Conservation (phyloP, 2,797 vertebrate species). For the Smutsia gigantea region DNA sequence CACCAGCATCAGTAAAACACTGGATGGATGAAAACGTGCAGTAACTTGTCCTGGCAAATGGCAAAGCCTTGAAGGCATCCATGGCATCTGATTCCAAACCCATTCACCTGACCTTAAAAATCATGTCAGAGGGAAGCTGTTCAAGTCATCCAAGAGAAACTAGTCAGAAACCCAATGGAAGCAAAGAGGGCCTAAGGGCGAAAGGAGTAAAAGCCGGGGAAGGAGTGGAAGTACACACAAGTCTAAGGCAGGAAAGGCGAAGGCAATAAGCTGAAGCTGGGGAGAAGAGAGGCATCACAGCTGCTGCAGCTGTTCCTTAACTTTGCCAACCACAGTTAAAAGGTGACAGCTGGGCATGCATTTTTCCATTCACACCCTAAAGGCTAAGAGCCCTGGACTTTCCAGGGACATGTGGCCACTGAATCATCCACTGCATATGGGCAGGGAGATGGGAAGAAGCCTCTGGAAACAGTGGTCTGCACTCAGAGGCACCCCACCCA, state of each 20-base stretch:
- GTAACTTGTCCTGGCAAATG: neutral
- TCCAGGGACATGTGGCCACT: neutral
- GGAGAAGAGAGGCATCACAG: neutral
- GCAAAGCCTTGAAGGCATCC: neutral
- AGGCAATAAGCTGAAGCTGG: neutral
- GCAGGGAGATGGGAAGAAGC: neutral
- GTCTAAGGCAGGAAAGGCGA: neutral
- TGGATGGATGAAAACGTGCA: neutral
- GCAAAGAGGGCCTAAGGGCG: no score
- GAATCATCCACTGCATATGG: neutral
- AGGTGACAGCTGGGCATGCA: neutral
- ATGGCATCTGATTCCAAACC: neutral
- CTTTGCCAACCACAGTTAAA: neutral
- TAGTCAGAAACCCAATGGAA: neutral
- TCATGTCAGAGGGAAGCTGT: neutral
- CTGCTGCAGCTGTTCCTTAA: neutral
- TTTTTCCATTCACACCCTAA: neutral
- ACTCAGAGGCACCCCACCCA: neutral
- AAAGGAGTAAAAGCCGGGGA: neutral
- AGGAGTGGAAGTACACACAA: neutral
- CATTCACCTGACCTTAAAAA: neutral
- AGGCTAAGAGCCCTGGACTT: neutral
- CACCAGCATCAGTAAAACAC: fast-evolving
- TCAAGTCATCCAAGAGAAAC: neutral
- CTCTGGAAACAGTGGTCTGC: neutral